Base-by-base conservation (phyloP, 2,797 vertebrate genomes). In the Rhinichthys osculus region DNA sequence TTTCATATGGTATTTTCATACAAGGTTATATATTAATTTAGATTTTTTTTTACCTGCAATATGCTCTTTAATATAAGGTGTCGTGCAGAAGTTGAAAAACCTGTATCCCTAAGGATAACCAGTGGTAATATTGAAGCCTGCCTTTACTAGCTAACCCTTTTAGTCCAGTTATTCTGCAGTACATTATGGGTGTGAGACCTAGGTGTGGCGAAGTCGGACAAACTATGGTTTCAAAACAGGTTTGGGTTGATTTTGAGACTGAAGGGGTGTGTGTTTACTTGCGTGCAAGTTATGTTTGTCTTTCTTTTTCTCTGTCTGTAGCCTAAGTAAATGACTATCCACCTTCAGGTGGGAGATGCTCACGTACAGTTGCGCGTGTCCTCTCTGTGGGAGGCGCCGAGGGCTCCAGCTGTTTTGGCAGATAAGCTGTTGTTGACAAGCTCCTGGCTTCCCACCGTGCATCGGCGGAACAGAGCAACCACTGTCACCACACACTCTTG, bases 391-490 rank as follows among this genome's bases (percentile, higher is more conserved):
- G 92, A 86, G 92, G 89, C 90, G 89, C 87, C 87, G 85, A 82
- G 90, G 74, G 81, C 91, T 88, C 92, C 86, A 92, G 93, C 94
- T 95, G 93, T 91, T 94, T 90, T 91, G 93, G 90, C 91, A 93
- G 94, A 95, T 95, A 95, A 94, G 92, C 91, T 88, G 81, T 88
- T 80, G 87, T 82, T 19, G 73, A 90, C 86, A 88, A 90, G 91
- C 91, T 90, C 90, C 89, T 85, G 83, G 89, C 85, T 77, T 87
- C 92, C 92, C n/a, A 81, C 90, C 78, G 90, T 88, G 90, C 83
- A 72, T 93, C 91, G 89, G 91, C 86, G 83, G 88, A 90, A 92
- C 80, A 74, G 74, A 73, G 80, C 69, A 33, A 21, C 74, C 77
- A 79, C 78, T 84, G 73, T 87, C 78, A 78, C 23, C 30, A 70